Evolutionary conservation across 2,888 invertebrate species (phyloP).

Genomic region (Melanostoma mellinum): DNA sequence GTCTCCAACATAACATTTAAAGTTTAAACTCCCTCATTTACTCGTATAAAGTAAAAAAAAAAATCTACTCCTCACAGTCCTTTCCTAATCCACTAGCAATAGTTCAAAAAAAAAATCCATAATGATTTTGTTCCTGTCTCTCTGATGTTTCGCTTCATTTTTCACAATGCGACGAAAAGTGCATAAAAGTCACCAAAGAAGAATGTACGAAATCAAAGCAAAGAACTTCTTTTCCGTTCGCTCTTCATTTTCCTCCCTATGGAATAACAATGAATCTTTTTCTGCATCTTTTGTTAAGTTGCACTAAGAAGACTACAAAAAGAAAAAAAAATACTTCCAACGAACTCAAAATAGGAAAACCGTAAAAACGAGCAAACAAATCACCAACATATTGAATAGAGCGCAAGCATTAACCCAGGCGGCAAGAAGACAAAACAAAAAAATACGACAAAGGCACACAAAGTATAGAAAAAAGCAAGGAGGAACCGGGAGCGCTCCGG

Average conservation of each 20-base stretch:
- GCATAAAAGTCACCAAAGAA: conserved; percentile 44
- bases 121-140: neutral
- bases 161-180: conserved; percentile 37
- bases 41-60: no score
- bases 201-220: conserved; percentile 21
- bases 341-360: conserved; percentile 8
- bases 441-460: conserved; percentile 24
- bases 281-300: conserved; percentile 39
- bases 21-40: no score
- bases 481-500: neutral
- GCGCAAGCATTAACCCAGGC: conserved; percentile 61
- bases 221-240: conserved; percentile 24
- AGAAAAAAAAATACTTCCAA: neutral
- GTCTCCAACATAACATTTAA: no score
- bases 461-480: conserved; percentile 16
- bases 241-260: neutral
- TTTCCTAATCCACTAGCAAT: neutral
- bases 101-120: neutral
- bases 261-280: conserved; percentile 34
- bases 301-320: conserved; percentile 18
- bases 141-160: conserved; percentile 15
- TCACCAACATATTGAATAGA: conserved; percentile 68
- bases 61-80: no score
- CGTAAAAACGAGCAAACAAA: conserved; percentile 53
- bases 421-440: neutral